Base-by-base conservation (phyloP, 2,888 invertebrate species). In the Sinohyriopsis cumingii region DNA sequence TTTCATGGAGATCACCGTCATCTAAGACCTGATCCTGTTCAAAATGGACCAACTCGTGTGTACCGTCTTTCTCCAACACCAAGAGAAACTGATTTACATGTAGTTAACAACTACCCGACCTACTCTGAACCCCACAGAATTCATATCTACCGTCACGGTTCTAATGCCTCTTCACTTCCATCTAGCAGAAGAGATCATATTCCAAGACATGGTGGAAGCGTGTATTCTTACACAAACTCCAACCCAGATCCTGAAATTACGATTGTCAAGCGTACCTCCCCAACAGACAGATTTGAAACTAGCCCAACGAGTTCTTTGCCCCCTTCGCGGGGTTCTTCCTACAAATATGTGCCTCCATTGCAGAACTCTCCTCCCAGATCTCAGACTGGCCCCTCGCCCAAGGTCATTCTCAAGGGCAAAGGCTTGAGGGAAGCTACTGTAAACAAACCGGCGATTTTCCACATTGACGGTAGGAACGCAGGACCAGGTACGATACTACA, bases 371-470 rank as follows among this genome's bases (percentile, higher is more conserved):
- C 18, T 24, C 28, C 61, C 61, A 61, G 25, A 33, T 20, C 61
- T 18, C 25, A 25, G 20, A 25, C 61, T 33, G 73, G 74, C 19
- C 67, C 66, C 15, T 65, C 74, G 15, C 73, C 81, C 5, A 84
- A 86, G 72, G 84, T 86, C 6, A 68, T 84, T 24, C 73, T 86
- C 9, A 80, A 77, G 59, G 86, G 86, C 1, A 75, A 76, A 56
- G 86, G 86, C 3, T 72, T 86, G 7, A 84, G 83, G 62, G 80
- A 85, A 57, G 86, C 86, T 9, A 76, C 79, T 20, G 78, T 85
- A 3, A 77, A 81, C 66, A 81, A 77, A 66, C 81, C 82, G 7
- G 84, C 86, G 3, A 65, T 63, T n/a, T 86, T 86, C 71, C 69
- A 79, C 1, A 79, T 86, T 15, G 85, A 86, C 63, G 86, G 84